A percentile compares a stretch with the other conserved stretches of the same genome.
Evolutionary conservation across 2,113 vertebrate genomes (phyloP).

Genomic region (Psittacula cyanocephala): DNA sequence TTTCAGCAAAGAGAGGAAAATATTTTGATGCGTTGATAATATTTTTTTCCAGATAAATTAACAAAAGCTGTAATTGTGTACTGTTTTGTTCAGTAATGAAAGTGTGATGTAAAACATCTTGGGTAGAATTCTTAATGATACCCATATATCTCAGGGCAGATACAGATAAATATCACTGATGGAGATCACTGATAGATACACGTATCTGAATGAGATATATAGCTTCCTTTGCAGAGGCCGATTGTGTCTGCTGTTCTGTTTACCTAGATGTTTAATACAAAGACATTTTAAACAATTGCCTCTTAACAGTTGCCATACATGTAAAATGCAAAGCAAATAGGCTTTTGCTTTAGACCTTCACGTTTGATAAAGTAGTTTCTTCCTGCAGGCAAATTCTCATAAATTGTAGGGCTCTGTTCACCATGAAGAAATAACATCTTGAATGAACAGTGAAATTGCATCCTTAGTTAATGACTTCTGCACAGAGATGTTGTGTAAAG

Average conservation of each 20-base stretch:
- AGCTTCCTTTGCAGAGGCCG: background rate
- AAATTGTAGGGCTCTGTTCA: background rate
- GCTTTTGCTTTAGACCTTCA: background rate
- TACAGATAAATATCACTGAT: background rate
- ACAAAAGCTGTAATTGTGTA: background rate
- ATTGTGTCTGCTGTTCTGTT: background rate
- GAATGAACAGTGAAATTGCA: background rate
- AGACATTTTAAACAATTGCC: background rate
- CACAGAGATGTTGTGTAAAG: background rate
- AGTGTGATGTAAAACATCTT: background rate
- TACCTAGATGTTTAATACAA: background rate
- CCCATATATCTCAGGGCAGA: background rate
- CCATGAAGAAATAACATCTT: background rate
- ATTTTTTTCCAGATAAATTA: background rate
- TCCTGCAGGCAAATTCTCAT: background rate
- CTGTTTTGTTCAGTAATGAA: background rate
- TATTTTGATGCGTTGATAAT: background rate
- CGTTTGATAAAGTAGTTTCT: background rate
- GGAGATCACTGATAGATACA: background rate
- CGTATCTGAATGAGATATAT: background rate
- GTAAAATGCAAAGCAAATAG: background rate
- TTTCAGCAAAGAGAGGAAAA: background rate
- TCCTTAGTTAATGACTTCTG: background rate
- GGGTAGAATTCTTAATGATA: background rate
- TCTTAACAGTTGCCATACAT: background rate